Evolutionary conservation across 2,888 invertebrate genomes (phyloP).

Genomic region (Micoletzkya japonica): DNA sequence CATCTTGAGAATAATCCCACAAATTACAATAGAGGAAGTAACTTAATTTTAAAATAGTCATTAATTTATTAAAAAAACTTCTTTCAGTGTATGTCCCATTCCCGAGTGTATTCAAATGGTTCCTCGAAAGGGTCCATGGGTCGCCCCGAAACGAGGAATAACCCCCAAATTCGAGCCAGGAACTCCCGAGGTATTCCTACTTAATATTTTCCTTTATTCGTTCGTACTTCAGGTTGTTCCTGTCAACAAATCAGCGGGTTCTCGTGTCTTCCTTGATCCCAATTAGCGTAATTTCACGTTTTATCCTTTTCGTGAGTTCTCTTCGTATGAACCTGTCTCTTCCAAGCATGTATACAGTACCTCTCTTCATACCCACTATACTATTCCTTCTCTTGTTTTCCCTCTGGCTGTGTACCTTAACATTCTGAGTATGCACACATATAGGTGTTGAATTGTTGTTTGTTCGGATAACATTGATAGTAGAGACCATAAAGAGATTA

Average conservation of each 20-base stretch:
- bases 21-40: background rate
- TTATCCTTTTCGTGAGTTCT: no score
- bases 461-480: background rate
- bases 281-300: background rate
- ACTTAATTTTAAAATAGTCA: background rate
- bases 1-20: background rate
- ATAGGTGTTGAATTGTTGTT: background rate
- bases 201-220: background rate
- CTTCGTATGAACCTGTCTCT: no score
- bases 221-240: background rate
- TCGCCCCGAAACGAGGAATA: constrained; percentile 81
- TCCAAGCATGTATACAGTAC: no score
- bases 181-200: constrained; percentile 39
- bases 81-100: constrained; percentile 83
- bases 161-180: constrained; percentile 45
- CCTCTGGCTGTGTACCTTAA: no score
- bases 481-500: background rate
- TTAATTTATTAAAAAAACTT: background rate
- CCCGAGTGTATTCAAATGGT: constrained; percentile 98
- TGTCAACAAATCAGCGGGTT: background rate
- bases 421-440: no score
- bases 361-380: no score
- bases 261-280: background rate
- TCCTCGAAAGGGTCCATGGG: constrained; percentile 77
- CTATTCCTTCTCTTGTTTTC: background rate